Conservation (phyloP, 2,113 vertebrate species). For the Oryzias javanicus region DNA sequence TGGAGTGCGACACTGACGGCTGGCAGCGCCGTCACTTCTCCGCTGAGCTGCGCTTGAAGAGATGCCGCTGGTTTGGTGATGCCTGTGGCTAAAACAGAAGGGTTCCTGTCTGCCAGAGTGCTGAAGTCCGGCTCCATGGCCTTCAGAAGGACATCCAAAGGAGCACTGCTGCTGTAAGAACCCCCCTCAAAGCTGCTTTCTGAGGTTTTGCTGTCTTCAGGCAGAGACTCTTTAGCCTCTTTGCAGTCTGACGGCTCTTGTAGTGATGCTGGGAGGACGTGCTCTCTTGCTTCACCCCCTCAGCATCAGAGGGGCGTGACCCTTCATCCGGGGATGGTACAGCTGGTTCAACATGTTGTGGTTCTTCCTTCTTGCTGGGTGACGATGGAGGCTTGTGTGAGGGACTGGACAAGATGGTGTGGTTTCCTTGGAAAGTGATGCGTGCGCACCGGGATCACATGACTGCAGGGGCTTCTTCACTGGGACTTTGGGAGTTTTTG, state of each 20-base stretch:
- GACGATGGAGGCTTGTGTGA: conserved; percentile 53
- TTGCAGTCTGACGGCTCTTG: conserved; percentile 67
- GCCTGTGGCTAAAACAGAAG: conserved; percentile 72
- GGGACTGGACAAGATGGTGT: conserved; percentile 55
- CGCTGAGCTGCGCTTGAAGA: conserved; percentile 44
- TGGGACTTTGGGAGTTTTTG: conserved; percentile 97
- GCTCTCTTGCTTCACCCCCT: conserved; percentile 67
- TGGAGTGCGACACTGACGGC: conserved; percentile 70
- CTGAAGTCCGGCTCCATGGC: conserved; percentile 98
- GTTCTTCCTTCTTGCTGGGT: conserved; percentile 71
- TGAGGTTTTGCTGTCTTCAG: conserved; percentile 70
- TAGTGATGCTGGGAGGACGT: conserved; percentile 54
- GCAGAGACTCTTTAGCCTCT: conserved; percentile 38
- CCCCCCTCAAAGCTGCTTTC: conserved; percentile 73
- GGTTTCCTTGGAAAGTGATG: conserved; percentile 69
- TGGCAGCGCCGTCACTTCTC: conserved; percentile 62
- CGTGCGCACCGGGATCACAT: conserved; percentile 53
- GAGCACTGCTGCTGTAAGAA: conserved; percentile 79
- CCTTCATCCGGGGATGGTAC: conserved; percentile 49
- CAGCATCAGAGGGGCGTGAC: conserved; percentile 61
- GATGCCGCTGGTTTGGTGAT: conserved; percentile 78
- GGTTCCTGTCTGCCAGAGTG: conserved; percentile 84
- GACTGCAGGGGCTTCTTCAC: conserved; percentile 86
- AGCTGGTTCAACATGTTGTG: conserved; percentile 53
- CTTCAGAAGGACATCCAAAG: conserved; percentile 93